phyloP scores from a whole-genome alignment of 2,797 vertebrate species.

The Galago senegalensis region DNA sequence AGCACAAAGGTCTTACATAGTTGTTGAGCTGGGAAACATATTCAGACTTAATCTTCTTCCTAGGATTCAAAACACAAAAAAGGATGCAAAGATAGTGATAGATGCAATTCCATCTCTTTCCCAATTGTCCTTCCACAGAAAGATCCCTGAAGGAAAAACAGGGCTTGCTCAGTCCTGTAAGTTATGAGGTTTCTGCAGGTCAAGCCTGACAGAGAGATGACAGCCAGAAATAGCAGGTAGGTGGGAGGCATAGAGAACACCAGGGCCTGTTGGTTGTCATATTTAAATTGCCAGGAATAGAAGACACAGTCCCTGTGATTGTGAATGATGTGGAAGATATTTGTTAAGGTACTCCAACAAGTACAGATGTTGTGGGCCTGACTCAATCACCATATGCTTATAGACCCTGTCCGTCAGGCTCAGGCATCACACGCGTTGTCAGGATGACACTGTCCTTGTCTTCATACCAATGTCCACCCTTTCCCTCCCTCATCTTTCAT shows the following conservation, averaged over 20 bases:
- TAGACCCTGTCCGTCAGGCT: too few species aligned
- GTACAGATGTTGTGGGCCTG: neutral
- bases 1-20: neutral
- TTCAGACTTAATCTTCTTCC: constrained; percentile 18
- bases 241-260: neutral
- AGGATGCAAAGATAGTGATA: neutral
- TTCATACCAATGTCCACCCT: neutral
- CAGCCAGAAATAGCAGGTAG: neutral
- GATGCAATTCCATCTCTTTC: neutral
- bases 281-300: neutral
- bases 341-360: neutral
- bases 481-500: fast-evolving
- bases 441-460: neutral
- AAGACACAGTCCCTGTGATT: neutral
- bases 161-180: neutral
- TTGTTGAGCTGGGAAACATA: neutral
- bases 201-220: neutral
- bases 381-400: fast-evolving
- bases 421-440: neutral
- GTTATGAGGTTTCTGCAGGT: neutral
- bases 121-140: neutral
- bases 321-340: neutral
- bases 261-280: neutral
- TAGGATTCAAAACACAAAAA: constrained; percentile 27
- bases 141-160: neutral